Evolutionary conservation across 2,888 invertebrate genomes (phyloP), one percentile per base, ranked within the genome.

Genomic region (Andrena flavipes): DNA sequence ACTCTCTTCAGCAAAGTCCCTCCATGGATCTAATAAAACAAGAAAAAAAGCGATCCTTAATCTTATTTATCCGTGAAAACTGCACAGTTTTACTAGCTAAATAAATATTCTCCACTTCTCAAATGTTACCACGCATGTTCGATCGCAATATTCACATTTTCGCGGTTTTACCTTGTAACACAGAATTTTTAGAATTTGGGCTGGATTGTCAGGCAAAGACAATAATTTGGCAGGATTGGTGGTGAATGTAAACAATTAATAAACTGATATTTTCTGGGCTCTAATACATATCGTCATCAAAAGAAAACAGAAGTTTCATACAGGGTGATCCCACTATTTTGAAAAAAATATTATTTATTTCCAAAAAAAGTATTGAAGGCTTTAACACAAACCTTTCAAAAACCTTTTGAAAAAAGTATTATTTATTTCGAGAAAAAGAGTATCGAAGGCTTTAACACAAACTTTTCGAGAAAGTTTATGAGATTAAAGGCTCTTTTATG

Each of bases 1-100:
- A 29, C 42, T 51, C 49, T 64, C 51, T 56, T 68, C 48, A 1
- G 23, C 51, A 8, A 60, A 35, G 26, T 49, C 42, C 20, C 26
- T 59, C 23, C 42, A 23, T 16, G 7, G 10, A 64, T 59, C 82
- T 80, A 48, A 63, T 71, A 63, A 20, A 13, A 30, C n/a, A 63
- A 63, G 30, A 8, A 71, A 13, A 13, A 33, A 49, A 67, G 10
- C 8, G 60, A 54, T 33, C 20, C 16, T 54, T 56, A 8, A 51
- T 42, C 54, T 42, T 35, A 13, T 23, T 30, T 35, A 26, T 33
- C 26, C 35, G n/a, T 7, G 10, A 33, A 68, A 16, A 35, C 13
- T 13, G 5, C 13, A 23, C 4, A 20, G n/a, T 8, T 49, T 49
- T 49, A 29, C 29, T 23, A 10, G 30, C 10, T 6, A 54, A n/a